Evolutionary conservation across 2,113 vertebrate genomes (phyloP), one percentile per base, ranked within the genome.

Genomic region (Calyptomena viridis): DNA sequence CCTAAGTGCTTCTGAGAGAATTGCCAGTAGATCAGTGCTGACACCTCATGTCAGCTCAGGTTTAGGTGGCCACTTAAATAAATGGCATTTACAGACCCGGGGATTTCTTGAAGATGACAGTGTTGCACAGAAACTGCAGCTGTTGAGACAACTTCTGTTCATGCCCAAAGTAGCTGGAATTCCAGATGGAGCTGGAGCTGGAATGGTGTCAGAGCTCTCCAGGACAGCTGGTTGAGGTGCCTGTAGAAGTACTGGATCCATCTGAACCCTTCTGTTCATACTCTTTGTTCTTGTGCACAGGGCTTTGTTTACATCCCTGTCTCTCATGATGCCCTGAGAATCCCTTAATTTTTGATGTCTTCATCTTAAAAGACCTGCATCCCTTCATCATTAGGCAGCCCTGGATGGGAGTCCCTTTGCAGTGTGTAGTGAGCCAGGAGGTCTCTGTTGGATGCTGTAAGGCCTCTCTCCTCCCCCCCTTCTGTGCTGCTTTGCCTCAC

Each of bases 281-380:
- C 19, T 35, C 85, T 58, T 69, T 96, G 80, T 97, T 95, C 84
- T 95, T 93, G 86, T 91, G 95, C 55, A 81, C 83, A 96, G 95
- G 94, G 95, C 90, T 96, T 93, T 97, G 96, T 94, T 82, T 97
- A 64, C 81, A 46, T 68, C 88, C 96, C 93, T 97, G 95, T 97
- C 83, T 96, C 3, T 96, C 93, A 27, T 96, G 95, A 96, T 86
- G 75, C 90, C 68, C 88, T 72, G 60, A 92, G 72, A 93, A 60
- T 71, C 88, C 66, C 25, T 93, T 96, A 93, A 33, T 86, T 96
- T 97, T 94, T 95, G 92, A 73, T 87, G 91, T 85, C 88, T 94
- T 92, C 95, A 0, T 95, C 87, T 83, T 94, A 93, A 94, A 93
- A 93, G 88, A 87, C 64, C 93, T 56, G 46, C 93, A 81, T 87